Percentiles rank a stretch among this genome's conserved stretches.
Conservation (phyloP, 2,797 vertebrate species). For the Rhynchonycteris naso region DNA sequence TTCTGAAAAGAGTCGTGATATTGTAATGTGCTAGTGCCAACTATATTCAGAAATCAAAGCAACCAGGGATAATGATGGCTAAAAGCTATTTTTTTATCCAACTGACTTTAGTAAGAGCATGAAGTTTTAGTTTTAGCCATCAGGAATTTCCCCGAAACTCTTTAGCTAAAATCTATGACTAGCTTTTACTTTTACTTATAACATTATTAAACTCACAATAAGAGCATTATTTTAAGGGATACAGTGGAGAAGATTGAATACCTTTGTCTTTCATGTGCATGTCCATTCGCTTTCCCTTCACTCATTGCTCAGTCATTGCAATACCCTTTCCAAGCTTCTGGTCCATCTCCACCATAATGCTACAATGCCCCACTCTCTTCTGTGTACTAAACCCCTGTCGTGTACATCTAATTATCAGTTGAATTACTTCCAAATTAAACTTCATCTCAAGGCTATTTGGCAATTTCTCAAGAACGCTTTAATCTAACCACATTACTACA, state of each 20-base stretch:
- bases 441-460: not conserved
- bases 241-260: not conserved
- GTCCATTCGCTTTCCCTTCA: not conserved
- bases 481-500: not conserved
- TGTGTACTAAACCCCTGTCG: not conserved
- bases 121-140: not conserved
- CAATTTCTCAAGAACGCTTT: not conserved
- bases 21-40: not conserved
- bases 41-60: not conserved
- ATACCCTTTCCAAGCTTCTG: not conserved
- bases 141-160: not conserved
- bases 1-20: not conserved
- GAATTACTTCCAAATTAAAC: conserved; percentile 10
- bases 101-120: not conserved
- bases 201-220: not conserved
- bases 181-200: not conserved
- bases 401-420: not conserved
- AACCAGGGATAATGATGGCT: not conserved
- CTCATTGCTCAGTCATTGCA: not conserved
- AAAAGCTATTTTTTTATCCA: not conserved
- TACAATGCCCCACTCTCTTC: not conserved
- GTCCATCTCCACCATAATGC: not conserved
- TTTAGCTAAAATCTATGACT: not conserved
- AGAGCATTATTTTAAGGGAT: not conserved
- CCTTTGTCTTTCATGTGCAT: not conserved